Percentiles rank a stretch among this genome's conserved stretches.
Conservation (phyloP, 35 echinoderm and acorn worm species). For the Diadema setosum region DNA sequence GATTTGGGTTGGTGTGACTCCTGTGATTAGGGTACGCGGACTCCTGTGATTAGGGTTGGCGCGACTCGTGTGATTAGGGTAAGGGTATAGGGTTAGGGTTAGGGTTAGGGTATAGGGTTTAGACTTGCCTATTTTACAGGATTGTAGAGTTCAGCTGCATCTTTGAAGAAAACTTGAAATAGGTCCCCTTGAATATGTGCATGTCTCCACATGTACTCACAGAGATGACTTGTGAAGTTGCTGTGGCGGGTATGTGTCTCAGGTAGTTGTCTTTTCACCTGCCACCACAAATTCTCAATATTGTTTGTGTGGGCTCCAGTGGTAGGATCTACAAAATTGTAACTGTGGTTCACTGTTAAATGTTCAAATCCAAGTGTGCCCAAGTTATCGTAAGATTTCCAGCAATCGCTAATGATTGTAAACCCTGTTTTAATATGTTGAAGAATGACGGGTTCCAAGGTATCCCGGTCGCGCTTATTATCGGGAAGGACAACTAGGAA, state of each 20-base stretch:
- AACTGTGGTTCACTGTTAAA: slow-evolving; percentile 4
- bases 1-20: too few relatives aligned
- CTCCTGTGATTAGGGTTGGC: too few relatives aligned
- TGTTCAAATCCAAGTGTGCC: neutral
- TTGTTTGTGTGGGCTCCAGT: neutral
- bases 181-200: neutral
- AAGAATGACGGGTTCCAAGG: neutral
- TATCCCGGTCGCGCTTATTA: neutral
- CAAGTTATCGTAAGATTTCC: slow-evolving; percentile 32
- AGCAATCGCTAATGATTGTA: slow-evolving; percentile 42
- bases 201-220: neutral
- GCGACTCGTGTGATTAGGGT: too few relatives aligned
- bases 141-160: neutral
- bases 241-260: neutral
- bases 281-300: neutral
- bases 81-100: neutral
- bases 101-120: neutral
- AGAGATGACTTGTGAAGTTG: neutral
- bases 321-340: neutral
- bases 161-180: neutral
- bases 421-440: slow-evolving; percentile 17
- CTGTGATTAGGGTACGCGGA: too few relatives aligned
- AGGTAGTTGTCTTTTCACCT: neutral
- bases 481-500: slow-evolving; percentile 19
- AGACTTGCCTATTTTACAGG: neutral